A percentile compares a stretch with the other conserved stretches of the same genome.
Evolutionary conservation across 2,888 invertebrate genomes (phyloP).

Genomic region (Synergus japonicus): DNA sequence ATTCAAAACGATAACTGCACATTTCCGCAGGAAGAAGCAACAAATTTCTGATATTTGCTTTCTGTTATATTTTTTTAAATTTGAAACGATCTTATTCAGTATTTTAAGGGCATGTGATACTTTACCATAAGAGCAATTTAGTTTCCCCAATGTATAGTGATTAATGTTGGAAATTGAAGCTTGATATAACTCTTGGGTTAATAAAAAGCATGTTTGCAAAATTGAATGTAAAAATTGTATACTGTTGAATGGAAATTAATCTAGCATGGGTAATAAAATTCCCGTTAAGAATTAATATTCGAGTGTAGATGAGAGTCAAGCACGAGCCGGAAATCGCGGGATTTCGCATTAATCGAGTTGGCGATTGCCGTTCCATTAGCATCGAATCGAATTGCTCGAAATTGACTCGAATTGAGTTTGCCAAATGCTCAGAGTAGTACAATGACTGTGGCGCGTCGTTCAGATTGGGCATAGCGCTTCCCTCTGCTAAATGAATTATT

Average conservation of each 20-base stretch:
- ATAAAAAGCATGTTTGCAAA: not conserved
- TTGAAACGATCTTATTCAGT: no score
- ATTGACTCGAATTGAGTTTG: conserved; percentile 56
- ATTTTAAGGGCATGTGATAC: no score
- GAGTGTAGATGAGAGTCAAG: conserved; percentile 11
- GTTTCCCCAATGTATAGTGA: no score
- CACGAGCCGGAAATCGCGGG: conserved; percentile 46
- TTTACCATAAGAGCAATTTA: no score
- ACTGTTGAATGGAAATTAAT: conserved; percentile 13
- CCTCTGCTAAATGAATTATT: conserved; percentile 56
- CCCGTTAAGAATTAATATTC: conserved; percentile 40
- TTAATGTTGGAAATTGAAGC: no score
- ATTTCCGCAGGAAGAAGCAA: not conserved
- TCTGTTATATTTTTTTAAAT: not conserved
- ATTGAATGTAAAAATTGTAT: conserved; percentile 27
- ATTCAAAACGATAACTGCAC: not conserved
- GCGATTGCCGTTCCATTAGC: conserved; percentile 55
- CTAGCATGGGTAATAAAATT: conserved; percentile 33
- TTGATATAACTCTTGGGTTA: not conserved
- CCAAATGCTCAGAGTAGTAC: conserved; percentile 54
- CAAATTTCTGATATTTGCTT: not conserved
- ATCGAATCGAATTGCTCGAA: conserved; percentile 55
- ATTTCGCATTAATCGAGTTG: conserved; percentile 48
- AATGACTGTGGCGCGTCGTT: conserved; percentile 49
- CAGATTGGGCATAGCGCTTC: conserved; percentile 52